Evolutionary conservation across 1,140 invertebrate species (phyloP), one percentile per base, ranked within the genome.

Genomic region (Zaprionus camerounensis): DNA sequence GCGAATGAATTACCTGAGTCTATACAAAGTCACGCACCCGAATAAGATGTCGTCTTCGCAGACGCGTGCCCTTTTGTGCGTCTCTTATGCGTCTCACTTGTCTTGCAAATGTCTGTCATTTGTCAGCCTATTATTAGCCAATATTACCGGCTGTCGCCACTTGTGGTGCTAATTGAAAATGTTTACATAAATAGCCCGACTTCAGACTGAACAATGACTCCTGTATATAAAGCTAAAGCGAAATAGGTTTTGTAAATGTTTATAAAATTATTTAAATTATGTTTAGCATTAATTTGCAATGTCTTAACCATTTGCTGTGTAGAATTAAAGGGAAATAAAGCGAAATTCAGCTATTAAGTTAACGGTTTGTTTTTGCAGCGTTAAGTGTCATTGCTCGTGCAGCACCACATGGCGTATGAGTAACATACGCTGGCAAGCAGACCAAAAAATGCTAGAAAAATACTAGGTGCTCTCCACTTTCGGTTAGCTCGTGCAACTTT

Each of bases 121-220:
- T 64, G 58, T 63, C 67, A 70, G 72, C 51, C 56, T 38, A 63
- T 75, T 75, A 70, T 69, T 74, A 61, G 71, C 66, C 46, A 38
- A 24, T 61, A 31, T 62, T 63, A 31, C 41, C 31, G 28, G 51
- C 26, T 44, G 49, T 46, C 44, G 64, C 22, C 71, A 67, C 24
- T 59, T 69, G 34, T 7, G 34, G 28, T 63, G 72, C 58, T 75
- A 75, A 75, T 75, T 75, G 67, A 57, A 63, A 63, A 51, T 56
- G 36, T 20, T 28, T 17, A 55, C 22, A 26, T 12, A 12, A 20
- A 22, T 49, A 49, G 46, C 20, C 11, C 46, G 20, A 13, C 3
- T 49, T 49, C 44, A 49, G 44, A 49, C 44, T 11, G 31, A 11
- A 34, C 0, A 34, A 34, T 11, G 31, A 34, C 31, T 3, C 0